Conservation (phyloP, 2,113 vertebrate species). For the Cyprinodon variegatus region DNA sequence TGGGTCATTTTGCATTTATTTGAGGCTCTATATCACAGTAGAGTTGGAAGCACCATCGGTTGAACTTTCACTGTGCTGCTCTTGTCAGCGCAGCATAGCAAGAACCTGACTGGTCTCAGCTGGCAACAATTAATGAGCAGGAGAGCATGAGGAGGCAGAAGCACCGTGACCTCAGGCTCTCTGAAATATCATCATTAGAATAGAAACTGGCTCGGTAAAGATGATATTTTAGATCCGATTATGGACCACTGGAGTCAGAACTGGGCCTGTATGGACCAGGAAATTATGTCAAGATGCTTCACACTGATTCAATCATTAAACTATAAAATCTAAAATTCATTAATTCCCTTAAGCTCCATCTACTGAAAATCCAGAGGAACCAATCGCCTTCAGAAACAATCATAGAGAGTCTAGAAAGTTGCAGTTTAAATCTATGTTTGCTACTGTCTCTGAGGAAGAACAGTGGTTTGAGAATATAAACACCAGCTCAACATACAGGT, state of each 20-base stretch:
- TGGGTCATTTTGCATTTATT: not conserved
- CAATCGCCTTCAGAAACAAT: not conserved
- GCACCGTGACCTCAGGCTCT: constrained; percentile 55
- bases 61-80: constrained; percentile 33
- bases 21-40: not conserved
- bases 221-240: constrained; percentile 17
- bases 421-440: not conserved
- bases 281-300: not conserved
- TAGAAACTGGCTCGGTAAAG: constrained; percentile 34
- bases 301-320: not conserved
- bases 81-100: constrained; percentile 1
- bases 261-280: not conserved
- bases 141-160: constrained; percentile 50
- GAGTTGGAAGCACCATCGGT: not conserved
- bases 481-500: not conserved
- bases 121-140: constrained; percentile 67
- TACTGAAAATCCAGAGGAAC: not conserved
- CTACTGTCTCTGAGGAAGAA: not conserved
- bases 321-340: not conserved
- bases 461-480: not conserved
- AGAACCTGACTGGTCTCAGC: constrained; percentile 64
- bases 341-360: too few species aligned
- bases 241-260: constrained; percentile 3
- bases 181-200: constrained; percentile 59
- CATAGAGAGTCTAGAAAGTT: not conserved